phyloP scores from a whole-genome alignment of 2,797 vertebrate genomes.

The Crenichthys baileyi region DNA sequence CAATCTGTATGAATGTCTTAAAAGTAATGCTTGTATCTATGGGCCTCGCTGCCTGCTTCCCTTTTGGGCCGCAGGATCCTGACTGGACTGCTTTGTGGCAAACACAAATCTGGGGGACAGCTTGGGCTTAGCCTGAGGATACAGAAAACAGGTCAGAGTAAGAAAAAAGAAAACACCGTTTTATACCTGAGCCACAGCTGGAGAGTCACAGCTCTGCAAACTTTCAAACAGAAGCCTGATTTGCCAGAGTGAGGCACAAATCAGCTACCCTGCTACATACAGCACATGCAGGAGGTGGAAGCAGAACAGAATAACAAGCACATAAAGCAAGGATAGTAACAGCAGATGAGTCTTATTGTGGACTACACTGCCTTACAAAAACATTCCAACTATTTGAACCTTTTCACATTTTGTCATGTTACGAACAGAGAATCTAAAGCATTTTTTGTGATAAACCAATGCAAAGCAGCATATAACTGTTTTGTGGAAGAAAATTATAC shows the following conservation, averaged over 20 bases:
- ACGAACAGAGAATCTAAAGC: not conserved
- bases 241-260: slow-evolving; percentile 49
- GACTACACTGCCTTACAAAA: slow-evolving; percentile 25
- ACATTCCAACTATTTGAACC: slow-evolving; percentile 37
- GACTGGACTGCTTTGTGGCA: slow-evolving; percentile 56
- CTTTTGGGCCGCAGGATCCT: slow-evolving; percentile 50
- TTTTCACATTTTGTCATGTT: not conserved
- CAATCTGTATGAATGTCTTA: slow-evolving; percentile 40
- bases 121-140: slow-evolving; percentile 49
- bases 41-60: slow-evolving; percentile 59
- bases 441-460: not conserved
- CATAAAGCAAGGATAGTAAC: slow-evolving; percentile 51
- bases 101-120: slow-evolving; percentile 69
- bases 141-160: slow-evolving; percentile 58
- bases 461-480: not conserved
- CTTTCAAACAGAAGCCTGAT: slow-evolving; percentile 29
- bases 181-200: slow-evolving; percentile 38
- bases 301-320: slow-evolving; percentile 56
- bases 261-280: slow-evolving; percentile 27
- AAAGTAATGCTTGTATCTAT: slow-evolving; percentile 53
- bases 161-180: slow-evolving; percentile 33
- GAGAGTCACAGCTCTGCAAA: slow-evolving; percentile 25
- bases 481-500: not conserved
- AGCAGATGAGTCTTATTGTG: slow-evolving; percentile 57
- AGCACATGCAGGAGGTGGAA: slow-evolving; percentile 34